Evolutionary conservation across 1,140 invertebrate species (phyloP), one percentile per base, ranked within the genome.

Genomic region (Lepidurus arcticus): DNA sequence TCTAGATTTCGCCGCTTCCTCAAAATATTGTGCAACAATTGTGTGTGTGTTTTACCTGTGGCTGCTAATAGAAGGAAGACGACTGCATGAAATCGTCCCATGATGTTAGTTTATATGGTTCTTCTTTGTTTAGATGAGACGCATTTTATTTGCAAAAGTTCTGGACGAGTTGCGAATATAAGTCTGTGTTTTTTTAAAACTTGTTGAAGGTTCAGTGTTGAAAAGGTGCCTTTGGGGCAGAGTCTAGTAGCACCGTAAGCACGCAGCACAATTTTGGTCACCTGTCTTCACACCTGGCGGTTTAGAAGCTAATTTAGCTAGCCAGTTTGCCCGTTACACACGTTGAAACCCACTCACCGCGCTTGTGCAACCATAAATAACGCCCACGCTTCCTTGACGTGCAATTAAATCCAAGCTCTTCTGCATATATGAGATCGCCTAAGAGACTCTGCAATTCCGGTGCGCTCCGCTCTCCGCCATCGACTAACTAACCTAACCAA

Each of bases 401-500:
- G 53, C 13, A 65, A 65, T 65, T 65, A 65, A 65, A 65, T 16
- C 53, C 53, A 65, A 65, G 53, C 53, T 13, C 16, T 13, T 21
- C 53, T 65, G 53, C 53, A 65, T 65, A 65, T 65, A 65, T 9
- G 53, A 65, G 16, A 16, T 21, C 53, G 21, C 53, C 13, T n/a
- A 21, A 65, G 53, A 65, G 6, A 16, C 53, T 13, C 21, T 13
- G 8, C 16, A n/a, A 13, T 65, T 65, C 53, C 53, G 53, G 53
- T n/a, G 9, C 53, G 9, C 53, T 65, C 53, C 53, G 53, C 8
- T 65, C 53, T 65, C 53, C 16, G 53, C 21, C 53, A 65, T 65
- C 53, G 21, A 65, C 53, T 65, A 65, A 65, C 53, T 13, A 65
- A 65, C 16, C 53, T 65, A 65, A 65, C 53, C 53, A 65, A 65